Evolutionary conservation across 2,888 invertebrate genomes (phyloP), one percentile per base, ranked within the genome.

Genomic region (Pseudococcus viburni): DNA sequence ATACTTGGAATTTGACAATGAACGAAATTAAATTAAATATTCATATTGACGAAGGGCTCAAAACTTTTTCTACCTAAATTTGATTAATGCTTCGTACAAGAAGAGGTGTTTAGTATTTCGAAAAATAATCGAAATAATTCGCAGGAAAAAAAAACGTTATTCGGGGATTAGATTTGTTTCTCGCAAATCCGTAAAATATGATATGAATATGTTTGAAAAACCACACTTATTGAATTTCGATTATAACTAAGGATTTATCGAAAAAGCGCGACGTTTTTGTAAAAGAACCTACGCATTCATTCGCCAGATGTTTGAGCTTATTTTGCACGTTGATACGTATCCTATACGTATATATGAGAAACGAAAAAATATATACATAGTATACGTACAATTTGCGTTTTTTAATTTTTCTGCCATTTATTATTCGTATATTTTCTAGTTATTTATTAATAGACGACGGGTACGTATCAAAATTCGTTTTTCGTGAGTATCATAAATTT

Each of bases 291-390:
- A 12, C 6, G 33, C 7, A 33, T 73, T 73, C 73, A 33, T 73
- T 73, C 73, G 17, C 73, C 73, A 73, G 73, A 73, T 73, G 73
- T 73, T 73, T 33, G 73, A 73, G 73, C 33, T 73, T 73, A 73
- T 33, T 33, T 73, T 26, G 17, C 33, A 73, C 33, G 33, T 73
- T 68, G 26, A 73, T 17, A 33, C 12, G 17, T 73, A 17, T 68
- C 68, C 12, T 26, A 26, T 12, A 8, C 11, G 68, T 42, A 68
- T 6, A 68, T 11, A 26, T 12, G 68, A 33, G 33, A 73, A 68
- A 68, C 12, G 22, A 26, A 26, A 17, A 39, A 39, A 73, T 68
- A 26, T 26, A 12, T 19, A n/a, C n/a, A n/a, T n/a, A n/a, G n/a
- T n/a, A n/a, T 55, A n/a, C 17, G 55, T 12, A n/a, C n/a, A 64